Base-by-base conservation (phyloP, 2,797 vertebrate genomes). In the Babyrousa celebensis region DNA sequence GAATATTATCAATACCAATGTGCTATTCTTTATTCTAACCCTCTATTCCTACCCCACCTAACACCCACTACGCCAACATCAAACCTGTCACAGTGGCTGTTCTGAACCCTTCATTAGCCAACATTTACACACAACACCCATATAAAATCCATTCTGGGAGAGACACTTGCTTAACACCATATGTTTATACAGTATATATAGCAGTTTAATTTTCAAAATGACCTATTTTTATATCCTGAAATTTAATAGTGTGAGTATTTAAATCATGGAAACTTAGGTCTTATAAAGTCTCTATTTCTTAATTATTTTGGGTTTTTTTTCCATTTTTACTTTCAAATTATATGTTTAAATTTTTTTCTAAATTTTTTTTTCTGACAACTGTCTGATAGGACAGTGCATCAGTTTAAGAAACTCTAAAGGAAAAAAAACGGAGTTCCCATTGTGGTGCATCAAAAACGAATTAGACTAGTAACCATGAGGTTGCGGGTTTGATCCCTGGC, bases 141-240 rank as follows among this genome's bases (percentile, higher is more conserved):
- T 0, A 54, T 68, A 77, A 67, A 96, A 65, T 84, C 9, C 40
- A 86, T 16, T 86, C 62, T 25, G 48, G 32, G 29, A 93, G 10
- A 82, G 36, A 86, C 7, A 83, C 2, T 23, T 56, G 15, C 43
- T 29, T 79, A 65, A 94, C 32, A 60, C 5, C 16, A 56, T n/a
- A 62, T 43, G 21, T 36, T 85, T 79, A 75, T 29, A 77, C 94
- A 70, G 25, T 56, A 71, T 21, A n/a, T 40, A 60, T 32, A 88
- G 58, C 10, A 71, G 25, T 10, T 27, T 67, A 74, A 62, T 58
- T 89, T 67, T 72, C 72, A 77, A 86, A 58, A 74, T 21, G 0
- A 43, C 23, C 43, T 94, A 32, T 36, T 74, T 89, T 85, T 87
- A 70, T 79, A 82, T 62, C 36, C 25, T 95, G 32, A 84, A 84